Evolutionary conservation across 2,113 vertebrate species (phyloP), one percentile per base, ranked within the genome.

Genomic region (Triplophysa siluroides): DNA sequence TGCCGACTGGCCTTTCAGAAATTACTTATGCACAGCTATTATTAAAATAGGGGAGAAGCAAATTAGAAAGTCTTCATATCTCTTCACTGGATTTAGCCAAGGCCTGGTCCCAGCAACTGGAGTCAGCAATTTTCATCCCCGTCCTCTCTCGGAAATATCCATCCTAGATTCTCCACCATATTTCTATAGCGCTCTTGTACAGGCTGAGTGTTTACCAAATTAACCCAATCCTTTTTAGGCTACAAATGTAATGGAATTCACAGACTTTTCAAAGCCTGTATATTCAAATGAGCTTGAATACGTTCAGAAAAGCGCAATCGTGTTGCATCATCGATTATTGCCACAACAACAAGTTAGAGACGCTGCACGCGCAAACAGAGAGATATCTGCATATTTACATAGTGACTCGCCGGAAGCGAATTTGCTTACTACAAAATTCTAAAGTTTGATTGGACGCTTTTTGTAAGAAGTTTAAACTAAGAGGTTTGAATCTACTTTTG

Each of bases 1-100:
- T 95, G 96, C 94, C 94, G 96, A 94, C 95, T 96, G 97, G 96
- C 95, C 97, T 98, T 98, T 98, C 95, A 97, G 94, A 98, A 98
- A 98, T 99, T 98, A 98, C 98, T 98, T 98, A 98, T 98, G 97
- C 97, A 97, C 98, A 97, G 96, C 97, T 97, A 98, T 99, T 99
- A 99, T 99, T 98, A 98, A 98, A 99, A 98, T 97, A 96, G 95
- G 96, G 92, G 94, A 70, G 94, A 97, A 96, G 97, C 96, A 99
- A 99, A 99, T 99, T 96, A 99, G 97, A 99, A 99, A 98, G 95
- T 95, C 95, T 92, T 95, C 95, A 94, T 99, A 99, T 99, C 98
- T 99, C 95, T 95, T 91, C 91, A 93, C 94, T 96, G 96, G 97
- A 95, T 98, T 98, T 98, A 97, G 95, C 94, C 93, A 93, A 94